Evolutionary conservation across 1,140 invertebrate species (phyloP), one percentile per base, ranked within the genome.

Genomic region (Eumaeus atala): DNA sequence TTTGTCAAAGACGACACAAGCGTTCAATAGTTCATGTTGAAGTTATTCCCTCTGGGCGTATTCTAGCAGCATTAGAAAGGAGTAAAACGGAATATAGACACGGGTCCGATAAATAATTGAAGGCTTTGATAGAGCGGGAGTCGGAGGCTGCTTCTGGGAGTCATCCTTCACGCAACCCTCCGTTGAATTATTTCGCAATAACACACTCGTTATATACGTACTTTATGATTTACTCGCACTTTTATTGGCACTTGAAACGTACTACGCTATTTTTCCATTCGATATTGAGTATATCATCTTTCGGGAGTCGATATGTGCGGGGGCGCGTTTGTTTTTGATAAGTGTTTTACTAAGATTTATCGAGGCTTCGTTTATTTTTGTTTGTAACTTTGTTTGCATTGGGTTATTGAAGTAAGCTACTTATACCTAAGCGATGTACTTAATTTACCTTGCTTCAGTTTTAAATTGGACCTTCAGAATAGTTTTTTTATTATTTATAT

Each of bases 151-250:
- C 81, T 75, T 69, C 64, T 67, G 83, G 82, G 83, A 86, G 74
- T 74, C 64, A 86, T 86, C 73, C 67, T 70, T 86, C 76, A 83
- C 62, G 54, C 65, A 66, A 67, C 83, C 77, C 75, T 76, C 72
- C 70, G 42, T 77, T 86, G 83, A 86, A 86, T 86, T 86, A 86
- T 86, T 86, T 74, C 56, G 76, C 79, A 83, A 86, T 86, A 86
- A 86, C 80, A 86, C 76, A 83, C 80, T 81, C 81, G 82, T 84
- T 86, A 86, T 80, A 80, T 79, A 83, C 83, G 64, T 83, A 83
- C 79, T 84, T 83, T 86, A 84, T 86, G 83, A 86, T 86, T 86
- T 86, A 86, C 81, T 86, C 65, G 74, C 80, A 86, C 74, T 86
- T 86, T 86, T 86, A 86, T 86, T 86, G 83, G 83, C 83, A 83